Conservation (phyloP, 2,113 vertebrate species). For the Myrmophylax atrothorax region DNA sequence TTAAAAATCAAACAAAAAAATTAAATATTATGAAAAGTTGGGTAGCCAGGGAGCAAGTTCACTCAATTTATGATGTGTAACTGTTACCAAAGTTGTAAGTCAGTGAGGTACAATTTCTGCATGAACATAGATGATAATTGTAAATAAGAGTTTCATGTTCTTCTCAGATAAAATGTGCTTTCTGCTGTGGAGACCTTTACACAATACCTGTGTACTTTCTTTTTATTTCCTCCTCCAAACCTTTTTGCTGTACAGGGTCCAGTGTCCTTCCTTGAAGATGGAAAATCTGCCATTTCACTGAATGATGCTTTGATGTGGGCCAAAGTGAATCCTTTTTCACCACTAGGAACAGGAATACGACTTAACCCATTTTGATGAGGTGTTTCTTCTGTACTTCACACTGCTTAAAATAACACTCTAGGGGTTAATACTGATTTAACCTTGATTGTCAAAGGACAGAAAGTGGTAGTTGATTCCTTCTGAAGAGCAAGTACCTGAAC, state of each 20-base stretch:
- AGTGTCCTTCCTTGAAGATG: conserved; percentile 93
- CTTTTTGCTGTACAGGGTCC: conserved; percentile 81
- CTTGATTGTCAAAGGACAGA: not conserved
- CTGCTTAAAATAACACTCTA: not conserved
- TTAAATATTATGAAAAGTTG: not conserved
- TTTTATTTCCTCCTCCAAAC: not conserved
- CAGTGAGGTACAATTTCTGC: not conserved
- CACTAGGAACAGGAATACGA: conserved; percentile 92
- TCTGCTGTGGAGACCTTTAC: not conserved
- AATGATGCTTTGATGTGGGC: conserved; percentile 99
- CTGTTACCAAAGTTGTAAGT: not conserved
- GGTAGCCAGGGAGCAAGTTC: not conserved
- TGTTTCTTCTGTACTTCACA: not conserved
- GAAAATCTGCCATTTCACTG: conserved; percentile 91
- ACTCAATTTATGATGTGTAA: not conserved
- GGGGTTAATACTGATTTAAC: conserved; percentile 26
- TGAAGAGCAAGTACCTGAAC: conserved; percentile 17
- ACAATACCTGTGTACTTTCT: not conserved
- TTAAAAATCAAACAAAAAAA: not conserved
- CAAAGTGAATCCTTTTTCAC: conserved; percentile 97
- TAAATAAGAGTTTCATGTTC: not conserved
- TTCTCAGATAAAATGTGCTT: not conserved
- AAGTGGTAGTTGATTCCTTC: not conserved
- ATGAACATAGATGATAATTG: not conserved
- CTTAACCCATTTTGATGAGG: conserved; percentile 92